Conservation (phyloP, 2,113 vertebrate species). For the Onychostruthus taczanowskii region DNA sequence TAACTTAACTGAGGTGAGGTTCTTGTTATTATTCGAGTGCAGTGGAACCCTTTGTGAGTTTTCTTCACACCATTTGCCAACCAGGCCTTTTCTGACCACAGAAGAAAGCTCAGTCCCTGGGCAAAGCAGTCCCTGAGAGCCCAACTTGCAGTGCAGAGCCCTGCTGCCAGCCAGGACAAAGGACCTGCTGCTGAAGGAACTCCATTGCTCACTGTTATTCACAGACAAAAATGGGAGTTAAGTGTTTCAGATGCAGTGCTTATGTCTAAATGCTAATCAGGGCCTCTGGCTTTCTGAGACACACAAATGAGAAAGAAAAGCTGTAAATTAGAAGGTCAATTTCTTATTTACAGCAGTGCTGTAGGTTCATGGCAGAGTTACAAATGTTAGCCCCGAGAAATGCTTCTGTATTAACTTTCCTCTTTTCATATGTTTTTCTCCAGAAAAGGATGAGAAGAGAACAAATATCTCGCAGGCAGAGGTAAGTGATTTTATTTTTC, state of each 20-base stretch:
- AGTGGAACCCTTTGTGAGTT: not conserved
- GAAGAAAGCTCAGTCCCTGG: not conserved
- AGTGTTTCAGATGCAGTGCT: not conserved
- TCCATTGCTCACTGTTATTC: accelerated
- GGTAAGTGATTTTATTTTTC: constrained; percentile 63
- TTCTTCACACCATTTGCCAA: accelerated
- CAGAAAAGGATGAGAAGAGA: constrained; percentile 85
- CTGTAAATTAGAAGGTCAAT: not conserved
- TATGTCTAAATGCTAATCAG: not conserved
- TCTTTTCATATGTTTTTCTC: constrained; percentile 25
- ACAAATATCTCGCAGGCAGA: constrained; percentile 75
- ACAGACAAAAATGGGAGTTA: not conserved
- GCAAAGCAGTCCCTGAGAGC: not conserved
- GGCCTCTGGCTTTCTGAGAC: not conserved
- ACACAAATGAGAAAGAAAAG: not conserved
- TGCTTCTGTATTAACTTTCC: not conserved
- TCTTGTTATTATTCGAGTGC: not conserved
- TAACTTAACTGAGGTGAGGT: not conserved
- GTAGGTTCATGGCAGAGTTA: not conserved
- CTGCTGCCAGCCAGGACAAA: not conserved
- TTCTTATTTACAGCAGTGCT: not conserved
- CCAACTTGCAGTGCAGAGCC: not conserved
- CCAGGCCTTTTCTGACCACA: too few species aligned
- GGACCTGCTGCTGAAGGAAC: not conserved
- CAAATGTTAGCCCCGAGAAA: not conserved